Evolutionary conservation across 2,113 vertebrate genomes (phyloP).

Genomic region (Nothobranchius furzeri): DNA sequence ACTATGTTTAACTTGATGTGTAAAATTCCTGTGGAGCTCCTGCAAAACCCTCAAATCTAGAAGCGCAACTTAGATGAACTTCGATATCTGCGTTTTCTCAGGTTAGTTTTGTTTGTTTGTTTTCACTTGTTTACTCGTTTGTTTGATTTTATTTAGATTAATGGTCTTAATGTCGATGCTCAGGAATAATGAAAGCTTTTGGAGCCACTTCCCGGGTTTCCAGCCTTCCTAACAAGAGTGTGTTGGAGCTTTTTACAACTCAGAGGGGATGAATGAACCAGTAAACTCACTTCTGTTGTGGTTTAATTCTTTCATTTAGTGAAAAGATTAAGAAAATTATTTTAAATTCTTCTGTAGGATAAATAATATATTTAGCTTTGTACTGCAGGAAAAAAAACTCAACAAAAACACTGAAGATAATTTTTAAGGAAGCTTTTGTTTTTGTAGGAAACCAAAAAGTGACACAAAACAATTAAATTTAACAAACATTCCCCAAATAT

Average conservation of each 20-base stretch:
- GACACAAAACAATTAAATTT: no score
- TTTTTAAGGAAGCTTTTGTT: no score
- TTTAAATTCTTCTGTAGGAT: no score
- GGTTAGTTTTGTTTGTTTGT: conserved; percentile 37
- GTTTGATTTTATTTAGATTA: background rate
- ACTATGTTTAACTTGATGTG: background rate
- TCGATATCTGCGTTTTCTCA: conserved; percentile 23
- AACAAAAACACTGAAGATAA: no score
- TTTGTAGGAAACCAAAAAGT: no score
- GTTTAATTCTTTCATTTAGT: no score
- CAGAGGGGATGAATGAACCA: conserved; percentile 10
- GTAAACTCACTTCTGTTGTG: background rate
- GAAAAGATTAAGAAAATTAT: no score
- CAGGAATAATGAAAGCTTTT: conserved; percentile 1
- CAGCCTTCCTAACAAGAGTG: background rate
- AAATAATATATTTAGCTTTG: no score
- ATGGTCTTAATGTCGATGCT: background rate
- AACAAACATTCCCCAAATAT: no score
- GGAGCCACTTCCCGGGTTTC: conserved; percentile 6
- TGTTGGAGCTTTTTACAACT: background rate
- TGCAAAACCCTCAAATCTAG: conserved; percentile 17
- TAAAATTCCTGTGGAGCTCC: conserved; percentile 10
- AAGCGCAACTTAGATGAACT: conserved; percentile 4
- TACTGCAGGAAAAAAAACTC: no score
- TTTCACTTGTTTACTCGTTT: background rate